Conservation (phyloP, 2,888 invertebrate species). For the Cheiracanthium punctorium region DNA sequence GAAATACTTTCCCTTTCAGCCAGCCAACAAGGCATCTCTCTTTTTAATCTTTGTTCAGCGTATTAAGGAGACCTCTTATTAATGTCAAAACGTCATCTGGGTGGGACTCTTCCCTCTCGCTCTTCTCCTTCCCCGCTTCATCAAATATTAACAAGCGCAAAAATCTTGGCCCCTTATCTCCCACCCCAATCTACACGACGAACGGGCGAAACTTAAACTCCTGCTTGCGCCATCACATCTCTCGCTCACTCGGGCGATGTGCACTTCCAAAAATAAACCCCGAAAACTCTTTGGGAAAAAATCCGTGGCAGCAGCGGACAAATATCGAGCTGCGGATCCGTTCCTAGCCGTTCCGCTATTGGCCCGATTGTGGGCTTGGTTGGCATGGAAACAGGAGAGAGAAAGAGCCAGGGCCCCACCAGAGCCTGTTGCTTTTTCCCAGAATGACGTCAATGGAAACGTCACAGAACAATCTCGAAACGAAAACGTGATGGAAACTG, state of each 20-base stretch:
- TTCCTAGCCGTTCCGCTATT: slow-evolving; percentile 34
- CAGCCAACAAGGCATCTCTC: background rate
- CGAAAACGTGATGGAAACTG: slow-evolving; percentile 47
- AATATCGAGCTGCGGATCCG: slow-evolving; percentile 57
- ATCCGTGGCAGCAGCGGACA: slow-evolving; percentile 32
- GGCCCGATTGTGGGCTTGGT: background rate
- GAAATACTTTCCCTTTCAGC: too few species aligned
- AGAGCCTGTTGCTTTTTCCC: slow-evolving; percentile 65
- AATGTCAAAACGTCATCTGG: background rate
- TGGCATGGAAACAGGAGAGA: slow-evolving; percentile 26
- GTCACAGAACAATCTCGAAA: slow-evolving; percentile 47
- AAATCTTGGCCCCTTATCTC: slow-evolving; percentile 14
- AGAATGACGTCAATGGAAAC: slow-evolving; percentile 62
- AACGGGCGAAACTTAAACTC: too few species aligned
- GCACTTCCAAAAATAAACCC: slow-evolving; percentile 41
- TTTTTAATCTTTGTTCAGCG: too few species aligned
- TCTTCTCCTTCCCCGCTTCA: too few species aligned
- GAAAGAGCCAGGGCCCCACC: too few species aligned
- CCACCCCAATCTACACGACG: slow-evolving; percentile 12
- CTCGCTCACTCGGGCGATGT: too few species aligned
- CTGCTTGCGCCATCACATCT: slow-evolving; percentile 1
- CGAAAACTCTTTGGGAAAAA: slow-evolving; percentile 43
- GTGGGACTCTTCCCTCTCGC: background rate
- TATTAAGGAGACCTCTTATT: slow-evolving; percentile 6
- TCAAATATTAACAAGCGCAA: slow-evolving; percentile 10